Evolutionary conservation across 2,113 vertebrate species (phyloP).

Genomic region (Pteropus alecto): DNA sequence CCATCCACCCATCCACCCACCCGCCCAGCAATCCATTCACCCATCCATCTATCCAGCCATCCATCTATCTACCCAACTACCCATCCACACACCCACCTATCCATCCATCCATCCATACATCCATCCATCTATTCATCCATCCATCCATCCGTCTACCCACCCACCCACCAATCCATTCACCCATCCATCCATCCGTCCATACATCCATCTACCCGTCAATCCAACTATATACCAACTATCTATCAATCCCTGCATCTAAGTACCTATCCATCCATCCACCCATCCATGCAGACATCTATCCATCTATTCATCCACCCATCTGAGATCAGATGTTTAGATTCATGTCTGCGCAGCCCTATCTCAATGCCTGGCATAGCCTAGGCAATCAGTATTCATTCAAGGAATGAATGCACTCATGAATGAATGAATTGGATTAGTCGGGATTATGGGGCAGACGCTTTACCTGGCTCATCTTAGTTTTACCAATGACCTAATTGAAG

Average conservation of each 20-base stretch:
- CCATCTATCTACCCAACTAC: too few relatives aligned
- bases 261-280: neutral
- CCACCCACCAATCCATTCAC: neutral
- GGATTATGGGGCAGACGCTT: neutral
- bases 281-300: too few relatives aligned
- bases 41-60: neutral
- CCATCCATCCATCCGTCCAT: neutral
- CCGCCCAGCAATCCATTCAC: too few relatives aligned
- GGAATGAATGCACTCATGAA: neutral
- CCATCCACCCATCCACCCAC: neutral
- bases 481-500: neutral
- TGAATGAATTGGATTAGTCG: neutral
- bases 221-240: neutral
- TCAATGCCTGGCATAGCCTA: neutral
- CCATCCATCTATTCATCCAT: neutral
- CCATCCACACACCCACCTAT: too few relatives aligned
- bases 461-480: neutral
- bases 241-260: too few relatives aligned
- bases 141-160: accelerated
- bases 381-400: too few relatives aligned
- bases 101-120: neutral
- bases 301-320: accelerated
- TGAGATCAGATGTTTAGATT: neutral
- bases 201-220: accelerated
- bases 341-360: accelerated